Conservation (phyloP, 2,113 vertebrate genomes). For the Apteryx mantelli region DNA sequence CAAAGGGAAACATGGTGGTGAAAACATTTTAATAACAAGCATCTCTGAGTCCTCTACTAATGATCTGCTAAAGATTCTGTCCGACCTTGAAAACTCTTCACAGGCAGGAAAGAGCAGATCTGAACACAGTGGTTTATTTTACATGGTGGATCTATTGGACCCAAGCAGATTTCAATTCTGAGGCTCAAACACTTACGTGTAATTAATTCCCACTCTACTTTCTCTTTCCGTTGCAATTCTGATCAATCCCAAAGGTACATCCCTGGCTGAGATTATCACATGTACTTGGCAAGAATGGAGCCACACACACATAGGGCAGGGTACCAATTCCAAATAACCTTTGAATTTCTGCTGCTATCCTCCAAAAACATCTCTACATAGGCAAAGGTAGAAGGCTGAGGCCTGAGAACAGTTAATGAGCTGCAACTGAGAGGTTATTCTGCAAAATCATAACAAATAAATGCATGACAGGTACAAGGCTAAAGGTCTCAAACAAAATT, state of each 20-base stretch:
- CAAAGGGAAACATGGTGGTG: neutral
- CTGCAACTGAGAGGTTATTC: neutral
- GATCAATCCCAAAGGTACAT: neutral
- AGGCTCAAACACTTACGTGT: neutral
- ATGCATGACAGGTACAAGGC: neutral
- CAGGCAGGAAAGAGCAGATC: neutral
- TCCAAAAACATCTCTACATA: neutral
- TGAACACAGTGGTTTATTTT: neutral
- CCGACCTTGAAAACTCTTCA: neutral
- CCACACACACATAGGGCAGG: neutral
- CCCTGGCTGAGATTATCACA: neutral
- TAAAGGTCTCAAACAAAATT: neutral
- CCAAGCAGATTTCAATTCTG: too few relatives aligned
- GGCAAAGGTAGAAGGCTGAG: neutral
- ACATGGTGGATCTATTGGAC: neutral
- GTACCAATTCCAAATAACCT: neutral
- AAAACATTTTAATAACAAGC: neutral
- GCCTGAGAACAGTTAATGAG: neutral
- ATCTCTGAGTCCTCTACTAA: neutral
- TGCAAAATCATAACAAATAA: neutral
- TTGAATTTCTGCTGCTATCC: neutral
- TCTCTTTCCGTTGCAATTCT: neutral
- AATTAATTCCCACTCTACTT: neutral
- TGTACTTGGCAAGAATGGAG: neutral
- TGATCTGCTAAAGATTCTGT: neutral